Evolutionary conservation across 1,140 invertebrate genomes (phyloP), one percentile per base, ranked within the genome.

Genomic region (Stegodyphus mimosarum): DNA sequence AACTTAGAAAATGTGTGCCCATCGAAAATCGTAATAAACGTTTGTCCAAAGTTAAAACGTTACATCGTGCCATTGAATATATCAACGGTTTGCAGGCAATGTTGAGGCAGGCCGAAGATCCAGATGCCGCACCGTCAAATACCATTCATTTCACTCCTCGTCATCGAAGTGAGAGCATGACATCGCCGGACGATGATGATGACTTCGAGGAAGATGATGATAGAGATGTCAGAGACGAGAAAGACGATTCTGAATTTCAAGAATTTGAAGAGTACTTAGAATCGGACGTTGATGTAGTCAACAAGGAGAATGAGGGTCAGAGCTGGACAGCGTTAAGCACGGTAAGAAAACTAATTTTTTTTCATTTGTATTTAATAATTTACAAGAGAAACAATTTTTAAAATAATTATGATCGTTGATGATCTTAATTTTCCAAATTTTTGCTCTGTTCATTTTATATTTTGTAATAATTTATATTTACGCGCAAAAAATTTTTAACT

Each of bases 1-100:
- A 89, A 72, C 88, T 93, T 17, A 88, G 92, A 64, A 92, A 91
- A 88, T 90, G 89, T 48, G 90, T 93, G 10, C 92, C 92, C 1
- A 72, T 89, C 6, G 89, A 89, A 80, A 89, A 89, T 75, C 72
- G 90, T 11, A 89, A 85, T 66, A 90, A 90, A 75, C 78, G 90
- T 63, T 83, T 90, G 49, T 90, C 90, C 48, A 90, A 90, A 84
- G 90, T 90, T 7, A 90, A 90, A 76, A 90, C 89, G 7, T 81
- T 90, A 2, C 90, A 90, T n/a, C 85, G 87, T 53, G 90, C 90
- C 5, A 90, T 90, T 13, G 89, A 90, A 80, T 90, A 90, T 81
- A 90, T 90, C 67, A 77, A 80, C 17, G 83, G 87, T n/a, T 83
- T 90, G 9, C 87, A 89, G 66, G 74, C 87, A 4, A 64, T 90